phyloP scores from a whole-genome alignment of 1,140 invertebrate genomes.

The Diorhabda sublineata region DNA sequence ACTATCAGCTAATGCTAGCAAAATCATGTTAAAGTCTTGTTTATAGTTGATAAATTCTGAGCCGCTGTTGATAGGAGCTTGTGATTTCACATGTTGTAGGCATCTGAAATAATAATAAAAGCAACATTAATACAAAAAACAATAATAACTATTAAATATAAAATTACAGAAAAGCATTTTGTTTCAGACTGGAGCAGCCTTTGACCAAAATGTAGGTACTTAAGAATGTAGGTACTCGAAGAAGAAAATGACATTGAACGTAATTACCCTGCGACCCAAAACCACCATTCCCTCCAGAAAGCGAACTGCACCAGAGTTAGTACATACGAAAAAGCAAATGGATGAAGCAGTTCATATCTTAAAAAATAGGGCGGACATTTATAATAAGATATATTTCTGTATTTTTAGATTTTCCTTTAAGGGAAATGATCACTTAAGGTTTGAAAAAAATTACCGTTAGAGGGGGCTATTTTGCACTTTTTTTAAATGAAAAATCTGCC shows the following conservation, averaged over 20 bases:
- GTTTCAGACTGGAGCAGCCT: background rate
- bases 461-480: too few species aligned
- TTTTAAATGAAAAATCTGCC: too few species aligned
- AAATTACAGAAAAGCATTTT: background rate
- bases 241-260: background rate
- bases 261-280: background rate
- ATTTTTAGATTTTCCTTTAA: too few species aligned
- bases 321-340: background rate
- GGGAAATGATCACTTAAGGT: too few species aligned
- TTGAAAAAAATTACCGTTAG: too few species aligned
- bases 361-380: background rate
- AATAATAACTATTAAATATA: background rate
- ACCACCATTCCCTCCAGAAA: background rate
- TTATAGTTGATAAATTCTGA: slow-evolving; percentile 53
- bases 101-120: background rate
- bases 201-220: background rate
- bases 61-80: slow-evolving; percentile 30
- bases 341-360: background rate
- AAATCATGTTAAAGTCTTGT: slow-evolving; percentile 49
- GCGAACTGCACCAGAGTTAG: background rate
- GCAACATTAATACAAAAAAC: background rate
- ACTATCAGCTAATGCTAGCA: slow-evolving; percentile 50
- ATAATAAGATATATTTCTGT: too few species aligned
- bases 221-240: background rate
- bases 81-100: background rate